Conservation (phyloP, 2,888 invertebrate genomes). For the Campoplex capitator region DNA sequence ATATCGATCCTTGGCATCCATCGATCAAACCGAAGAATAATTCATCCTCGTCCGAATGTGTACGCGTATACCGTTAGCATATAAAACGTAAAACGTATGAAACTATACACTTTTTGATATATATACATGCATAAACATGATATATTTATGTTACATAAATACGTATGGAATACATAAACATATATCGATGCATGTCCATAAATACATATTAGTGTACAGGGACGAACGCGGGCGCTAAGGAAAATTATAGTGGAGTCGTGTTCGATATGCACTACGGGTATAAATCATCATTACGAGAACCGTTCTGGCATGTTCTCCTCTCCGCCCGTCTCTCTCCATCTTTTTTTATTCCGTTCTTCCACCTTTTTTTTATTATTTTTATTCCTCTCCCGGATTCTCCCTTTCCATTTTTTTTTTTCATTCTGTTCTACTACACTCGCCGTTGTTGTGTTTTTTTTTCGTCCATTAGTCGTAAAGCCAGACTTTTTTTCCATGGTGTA, state of each 20-base stretch:
- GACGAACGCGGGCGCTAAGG: constrained; percentile 44
- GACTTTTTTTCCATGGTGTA: constrained; percentile 19
- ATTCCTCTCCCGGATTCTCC: constrained; percentile 19
- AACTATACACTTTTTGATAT: not conserved
- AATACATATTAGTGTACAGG: constrained; percentile 15
- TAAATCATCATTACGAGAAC: constrained; percentile 69
- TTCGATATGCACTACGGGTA: constrained; percentile 64
- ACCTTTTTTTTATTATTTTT: not conserved
- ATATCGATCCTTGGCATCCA: constrained; percentile 61
- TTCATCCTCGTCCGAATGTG: not conserved
- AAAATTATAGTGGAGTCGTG: constrained; percentile 68
- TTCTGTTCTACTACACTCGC: constrained; percentile 5
- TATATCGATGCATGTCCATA: constrained; percentile 30
- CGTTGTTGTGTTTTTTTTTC: constrained; percentile 11
- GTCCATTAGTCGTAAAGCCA: constrained; percentile 21
- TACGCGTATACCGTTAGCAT: not conserved
- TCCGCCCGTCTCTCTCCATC: constrained; percentile 7
- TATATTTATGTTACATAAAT: not conserved
- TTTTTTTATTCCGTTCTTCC: constrained; percentile 27
- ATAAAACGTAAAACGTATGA: not conserved
- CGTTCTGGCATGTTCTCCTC: constrained; percentile 51
- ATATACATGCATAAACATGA: not conserved
- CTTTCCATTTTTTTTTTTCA: constrained; percentile 40
- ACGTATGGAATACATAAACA: not conserved
- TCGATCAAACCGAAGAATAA: constrained; percentile 39